Evolutionary conservation across 1,140 invertebrate species (phyloP), one percentile per base, ranked within the genome.

Genomic region (Drosophila elegans): DNA sequence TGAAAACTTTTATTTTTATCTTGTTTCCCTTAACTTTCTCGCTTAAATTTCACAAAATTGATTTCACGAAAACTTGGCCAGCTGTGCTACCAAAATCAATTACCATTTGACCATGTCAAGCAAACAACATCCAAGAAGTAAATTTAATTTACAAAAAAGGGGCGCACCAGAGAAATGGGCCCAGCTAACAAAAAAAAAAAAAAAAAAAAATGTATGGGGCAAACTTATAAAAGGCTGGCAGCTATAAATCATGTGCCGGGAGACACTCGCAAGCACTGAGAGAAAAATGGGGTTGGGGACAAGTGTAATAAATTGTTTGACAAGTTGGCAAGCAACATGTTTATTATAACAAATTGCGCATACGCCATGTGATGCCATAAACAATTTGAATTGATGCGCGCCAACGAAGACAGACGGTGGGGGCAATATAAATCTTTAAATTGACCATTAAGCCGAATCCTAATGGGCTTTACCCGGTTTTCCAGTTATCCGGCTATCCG

Each of bases 271-370:
- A 60, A 41, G 41, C 54, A 48, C 46, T 53, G 56, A 16, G 32
- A 69, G 48, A 76, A 69, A 78, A 67, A 54, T 34, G 42, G 29
- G 6, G 12, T 1, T 10, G 42, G 71, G 45, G 69, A 46, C 61
- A 68, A 73, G 74, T 67, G 69, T 82, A 82, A 86, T 86, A 86
- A 86, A 86, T 86, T 88, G 78, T 86, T 86, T 86, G 78, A 86
- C 83, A 88, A 86, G 82, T 88, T 86, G 83, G 71, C 83, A 64
- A 82, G 83, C 83, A 88, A 86, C 82, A 88, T 86, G 82, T 88
- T 88, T 86, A 86, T 82, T 86, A 88, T 88, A 88, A 88, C 74
- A 82, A 86, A 86, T 86, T 86, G 83, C 74, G 83, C 76, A 86
- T 85, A 85, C 82, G 69, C 82, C 82, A 82, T 88, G 83, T 86